These are phyloP conservation scores for Isoperla grammatica DNA, from an alignment of 2,888 invertebrate species.

Conservation along the genomic window DNA sequence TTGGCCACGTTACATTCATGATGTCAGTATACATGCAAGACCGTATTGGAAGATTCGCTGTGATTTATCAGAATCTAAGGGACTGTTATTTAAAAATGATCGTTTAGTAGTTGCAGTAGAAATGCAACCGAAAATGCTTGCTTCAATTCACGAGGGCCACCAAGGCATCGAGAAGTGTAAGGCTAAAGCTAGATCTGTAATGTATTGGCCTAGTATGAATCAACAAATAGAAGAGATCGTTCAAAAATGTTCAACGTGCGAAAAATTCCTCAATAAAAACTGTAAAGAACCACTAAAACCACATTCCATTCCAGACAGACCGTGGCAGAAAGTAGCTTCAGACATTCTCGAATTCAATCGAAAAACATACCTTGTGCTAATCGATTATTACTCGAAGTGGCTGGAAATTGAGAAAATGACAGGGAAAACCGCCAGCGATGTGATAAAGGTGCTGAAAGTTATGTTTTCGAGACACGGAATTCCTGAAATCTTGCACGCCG, in stretches of 20 bases:
- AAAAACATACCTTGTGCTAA: no score
- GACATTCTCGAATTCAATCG: conserved; percentile 16
- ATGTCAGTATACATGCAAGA: not conserved
- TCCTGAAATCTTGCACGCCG: conserved; percentile 28
- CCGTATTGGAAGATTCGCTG: not conserved
- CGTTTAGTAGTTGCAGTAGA: not conserved
- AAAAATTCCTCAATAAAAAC: conserved; percentile 18
- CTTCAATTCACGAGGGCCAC: conserved; percentile 12
- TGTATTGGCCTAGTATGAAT: conserved; percentile 17
- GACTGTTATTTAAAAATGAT: conserved; percentile 4
- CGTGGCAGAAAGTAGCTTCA: conserved; percentile 36
- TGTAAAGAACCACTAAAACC: conserved; percentile 32
- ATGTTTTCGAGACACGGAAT: conserved; percentile 32
- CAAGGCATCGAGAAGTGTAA: conserved; percentile 16
- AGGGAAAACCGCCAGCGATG: conserved; percentile 10
- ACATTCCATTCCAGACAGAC: conserved; percentile 33
- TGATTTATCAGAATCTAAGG: not conserved
- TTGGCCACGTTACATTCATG: conserved; percentile 3
- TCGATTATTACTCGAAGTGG: no score
- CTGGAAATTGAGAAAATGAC: no score
- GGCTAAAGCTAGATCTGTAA: not conserved
- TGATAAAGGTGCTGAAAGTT: conserved; percentile 27
- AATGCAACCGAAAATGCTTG: conserved; percentile 1
- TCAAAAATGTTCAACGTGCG: conserved; percentile 13
- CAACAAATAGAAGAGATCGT: conserved; percentile 8